Percentiles rank a stretch among this genome's conserved stretches.
These are phyloP conservation scores for Drosophila infuscata DNA, from an alignment of 2,888 invertebrate genomes.

Conservation along the genomic window DNA sequence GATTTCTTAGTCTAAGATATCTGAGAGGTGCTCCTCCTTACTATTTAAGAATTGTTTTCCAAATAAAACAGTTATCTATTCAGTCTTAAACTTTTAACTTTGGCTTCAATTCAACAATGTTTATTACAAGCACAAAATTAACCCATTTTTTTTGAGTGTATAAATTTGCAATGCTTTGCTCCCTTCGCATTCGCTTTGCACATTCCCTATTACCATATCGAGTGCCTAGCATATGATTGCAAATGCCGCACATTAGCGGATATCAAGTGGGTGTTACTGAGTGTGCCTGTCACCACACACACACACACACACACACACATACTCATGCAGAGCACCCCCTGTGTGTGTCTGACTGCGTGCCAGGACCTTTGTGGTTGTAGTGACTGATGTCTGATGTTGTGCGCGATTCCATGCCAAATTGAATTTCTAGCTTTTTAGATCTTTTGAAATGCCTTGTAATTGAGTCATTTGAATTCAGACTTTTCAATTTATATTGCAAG, in stretches of 20 bases:
- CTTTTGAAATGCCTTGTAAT: constrained; percentile 77
- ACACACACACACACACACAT: neutral
- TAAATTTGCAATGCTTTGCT: neutral
- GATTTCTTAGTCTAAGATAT: neutral
- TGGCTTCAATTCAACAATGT: neutral
- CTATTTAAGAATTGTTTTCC: no score
- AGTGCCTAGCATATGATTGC: constrained; percentile 77
- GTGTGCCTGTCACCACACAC: constrained; percentile 59
- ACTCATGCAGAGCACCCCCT: neutral
- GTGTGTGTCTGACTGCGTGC: constrained; percentile 6
- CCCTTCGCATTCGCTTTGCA: constrained; percentile 1
- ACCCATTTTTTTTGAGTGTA: neutral
- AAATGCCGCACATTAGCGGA: constrained; percentile 81
- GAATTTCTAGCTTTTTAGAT: constrained; percentile 80
- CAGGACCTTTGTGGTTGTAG: constrained; percentile 20
- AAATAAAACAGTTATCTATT: no score
- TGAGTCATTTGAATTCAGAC: constrained; percentile 79
- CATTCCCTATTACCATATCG: constrained; percentile 47
- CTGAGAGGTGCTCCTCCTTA: neutral
- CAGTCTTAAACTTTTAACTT: neutral
- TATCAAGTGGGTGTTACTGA: constrained; percentile 80
- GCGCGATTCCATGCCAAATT: constrained; percentile 75
- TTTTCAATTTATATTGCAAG: constrained; percentile 70
- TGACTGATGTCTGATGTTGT: constrained; percentile 39
- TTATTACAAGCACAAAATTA: neutral